Conservation (phyloP, 1,140 invertebrate species). For the Sitophilus oryzae region DNA sequence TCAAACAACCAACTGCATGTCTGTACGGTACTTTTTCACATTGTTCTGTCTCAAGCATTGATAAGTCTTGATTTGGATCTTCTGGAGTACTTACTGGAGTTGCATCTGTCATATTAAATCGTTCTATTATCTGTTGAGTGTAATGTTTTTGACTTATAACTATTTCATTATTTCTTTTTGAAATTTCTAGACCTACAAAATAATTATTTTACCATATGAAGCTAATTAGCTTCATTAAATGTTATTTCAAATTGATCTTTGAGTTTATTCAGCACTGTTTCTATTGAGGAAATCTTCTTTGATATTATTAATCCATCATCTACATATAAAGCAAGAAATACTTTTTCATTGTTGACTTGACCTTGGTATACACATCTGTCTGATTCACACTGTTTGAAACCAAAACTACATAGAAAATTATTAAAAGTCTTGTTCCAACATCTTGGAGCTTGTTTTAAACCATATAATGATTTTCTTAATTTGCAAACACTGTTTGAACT, state of each 20-base stretch:
- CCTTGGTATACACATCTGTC: slow-evolving; percentile 34
- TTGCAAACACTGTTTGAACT: slow-evolving; percentile 12
- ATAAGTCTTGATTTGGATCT: background rate
- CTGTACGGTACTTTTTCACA: slow-evolving; percentile 17
- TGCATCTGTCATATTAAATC: slow-evolving; percentile 13
- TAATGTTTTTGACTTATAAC: slow-evolving; percentile 6
- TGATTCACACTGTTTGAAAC: slow-evolving; percentile 25
- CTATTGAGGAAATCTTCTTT: background rate
- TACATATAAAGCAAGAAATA: slow-evolving; percentile 1
- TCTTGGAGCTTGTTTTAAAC: slow-evolving; percentile 44
- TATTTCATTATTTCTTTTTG: background rate
- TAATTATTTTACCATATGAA: too few relatives aligned
- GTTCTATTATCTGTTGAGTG: slow-evolving; percentile 3
- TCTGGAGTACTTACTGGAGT: slow-evolving; percentile 1
- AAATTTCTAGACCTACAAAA: background rate
- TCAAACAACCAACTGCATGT: slow-evolving; percentile 38
- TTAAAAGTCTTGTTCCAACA: slow-evolving; percentile 40
- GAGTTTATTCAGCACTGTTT: background rate
- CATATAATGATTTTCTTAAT: slow-evolving; percentile 44
- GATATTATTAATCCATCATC: slow-evolving; percentile 11
- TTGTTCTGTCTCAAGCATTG: background rate
- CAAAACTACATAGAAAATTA: slow-evolving; percentile 26
- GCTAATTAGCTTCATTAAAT: background rate
- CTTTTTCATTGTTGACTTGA: background rate
- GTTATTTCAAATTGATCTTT: slow-evolving; percentile 1